A percentile compares a stretch with the other conserved stretches of the same genome.
Conservation (phyloP, 2,797 vertebrate genomes). For the Neosilurus mollespiculum region DNA sequence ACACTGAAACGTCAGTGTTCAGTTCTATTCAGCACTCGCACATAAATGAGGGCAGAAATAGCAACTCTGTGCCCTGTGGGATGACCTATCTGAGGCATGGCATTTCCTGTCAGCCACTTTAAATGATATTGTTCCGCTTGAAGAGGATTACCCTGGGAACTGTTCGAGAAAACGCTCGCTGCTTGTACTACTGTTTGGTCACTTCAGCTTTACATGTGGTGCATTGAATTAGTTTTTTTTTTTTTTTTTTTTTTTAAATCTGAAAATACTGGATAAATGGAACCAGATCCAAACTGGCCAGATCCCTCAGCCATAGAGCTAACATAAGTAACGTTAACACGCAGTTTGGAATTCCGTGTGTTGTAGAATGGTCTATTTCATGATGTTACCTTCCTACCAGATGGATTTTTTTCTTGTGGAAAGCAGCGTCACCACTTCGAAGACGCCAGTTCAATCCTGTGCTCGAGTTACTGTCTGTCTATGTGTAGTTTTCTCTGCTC, state of each 20-base stretch:
- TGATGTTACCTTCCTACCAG: not conserved
- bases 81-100: slow-evolving; percentile 49
- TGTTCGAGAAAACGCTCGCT: not conserved
- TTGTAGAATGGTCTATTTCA: not conserved
- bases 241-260: not conserved
- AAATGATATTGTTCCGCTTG: slow-evolving; percentile 44
- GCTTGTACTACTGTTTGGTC: not conserved
- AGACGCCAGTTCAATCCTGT: not conserved
- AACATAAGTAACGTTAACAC: not conserved
- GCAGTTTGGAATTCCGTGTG: not conserved
- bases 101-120: slow-evolving; percentile 56
- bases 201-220: not conserved
- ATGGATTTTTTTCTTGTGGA: not conserved
- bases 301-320: not conserved
- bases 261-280: not conserved
- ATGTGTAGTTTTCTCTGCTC: not conserved
- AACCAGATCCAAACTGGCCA: not conserved
- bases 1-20: not conserved
- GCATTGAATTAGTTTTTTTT: not conserved
- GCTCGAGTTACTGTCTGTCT: not conserved
- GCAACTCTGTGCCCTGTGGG: slow-evolving; percentile 35
- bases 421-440: not conserved
- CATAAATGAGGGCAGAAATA: slow-evolving; percentile 49
- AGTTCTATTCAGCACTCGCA: slow-evolving; percentile 29
- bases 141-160: slow-evolving; percentile 32